Evolutionary conservation across 2,888 invertebrate species (phyloP).

Genomic region (Fabriciana adippe): DNA sequence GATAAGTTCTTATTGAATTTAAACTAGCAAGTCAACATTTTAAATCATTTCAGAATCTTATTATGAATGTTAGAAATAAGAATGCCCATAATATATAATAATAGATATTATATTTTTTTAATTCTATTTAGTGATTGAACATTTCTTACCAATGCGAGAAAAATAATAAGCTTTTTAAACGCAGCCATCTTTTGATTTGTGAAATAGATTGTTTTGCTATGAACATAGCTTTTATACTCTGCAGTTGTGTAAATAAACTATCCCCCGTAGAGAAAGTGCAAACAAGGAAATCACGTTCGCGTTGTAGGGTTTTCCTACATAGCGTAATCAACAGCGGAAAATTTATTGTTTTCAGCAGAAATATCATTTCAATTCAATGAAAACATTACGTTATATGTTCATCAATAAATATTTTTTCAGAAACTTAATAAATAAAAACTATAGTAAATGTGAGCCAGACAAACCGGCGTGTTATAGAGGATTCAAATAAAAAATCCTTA

Average conservation of each 20-base stretch:
- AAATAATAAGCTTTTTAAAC: slow-evolving; percentile 31
- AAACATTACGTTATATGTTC: neutral
- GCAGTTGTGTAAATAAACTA: slow-evolving; percentile 44
- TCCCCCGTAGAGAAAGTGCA: slow-evolving; percentile 42
- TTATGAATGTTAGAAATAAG: neutral
- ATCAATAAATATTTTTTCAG: too few relatives aligned
- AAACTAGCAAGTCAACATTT: slow-evolving; percentile 6
- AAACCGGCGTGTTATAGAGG: too few relatives aligned
- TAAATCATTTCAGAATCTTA: slow-evolving; percentile 1
- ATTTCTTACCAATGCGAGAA: too few relatives aligned
- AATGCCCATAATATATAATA: too few relatives aligned
- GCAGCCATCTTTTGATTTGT: slow-evolving; percentile 42
- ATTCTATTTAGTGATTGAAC: too few relatives aligned
- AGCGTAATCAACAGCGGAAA: slow-evolving; percentile 43
- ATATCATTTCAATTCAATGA: slow-evolving; percentile 19
- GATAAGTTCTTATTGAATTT: slow-evolving; percentile 8
- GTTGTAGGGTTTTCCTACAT: slow-evolving; percentile 49
- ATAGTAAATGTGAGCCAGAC: too few relatives aligned
- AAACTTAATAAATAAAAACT: too few relatives aligned
- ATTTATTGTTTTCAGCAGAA: slow-evolving; percentile 46
- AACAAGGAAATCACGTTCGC: slow-evolving; percentile 49
- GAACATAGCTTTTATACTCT: slow-evolving; percentile 17
- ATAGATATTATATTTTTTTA: too few relatives aligned
- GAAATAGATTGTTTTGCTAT: slow-evolving; percentile 27
- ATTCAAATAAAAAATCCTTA: too few relatives aligned